Evolutionary conservation across 2,113 vertebrate species (phyloP), one percentile per base, ranked within the genome.

Genomic region (Mionectes macconnelli): DNA sequence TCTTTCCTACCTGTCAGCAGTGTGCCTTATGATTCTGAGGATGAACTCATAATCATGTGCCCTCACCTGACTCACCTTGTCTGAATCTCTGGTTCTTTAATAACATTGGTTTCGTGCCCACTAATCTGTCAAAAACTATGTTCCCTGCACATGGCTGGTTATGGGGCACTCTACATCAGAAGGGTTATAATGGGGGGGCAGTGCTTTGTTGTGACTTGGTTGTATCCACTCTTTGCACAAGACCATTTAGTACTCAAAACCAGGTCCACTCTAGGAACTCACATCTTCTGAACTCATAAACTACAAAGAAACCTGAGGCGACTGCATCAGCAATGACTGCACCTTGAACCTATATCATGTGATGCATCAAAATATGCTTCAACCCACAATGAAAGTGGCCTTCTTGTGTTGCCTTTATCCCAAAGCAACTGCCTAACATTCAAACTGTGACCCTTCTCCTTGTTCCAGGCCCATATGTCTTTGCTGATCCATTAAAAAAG

Each of bases 141-240:
- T 22, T 53, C 8, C 21, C 18, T 66, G 86, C 72, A 37, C 28
- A 14, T 62, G 40, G 23, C 23, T 78, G 83, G 14, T 5, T 3
- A n/a, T 24, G 40, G 4, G 31, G 6, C 42, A 44, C 20, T 44
- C 21, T 4, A 3, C 19, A n/a, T 21, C 7, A 42, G 45, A 52
- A 83, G 50, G 45, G 6, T n/a, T 80, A 5, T 9, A 27, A 66
- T 2, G 7, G 6, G 18, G 6, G n/a, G n/a, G 18, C 19, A 47
- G 3, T 56, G 27, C 21, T 64, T 74, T 67, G 33, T 27, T 12
- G 15, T 30, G 60, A 23, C 47, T 72, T 19, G 8, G 12, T 62
- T 31, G 3, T 0, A 0, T 12, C 18, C 37, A 11, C 24, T 31
- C 57, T 44, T 55, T 37, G 23, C 31, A 6, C 8, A 28, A 2